Base-by-base conservation (phyloP, 2,797 vertebrate species). In the Gallinago nigripennis region DNA sequence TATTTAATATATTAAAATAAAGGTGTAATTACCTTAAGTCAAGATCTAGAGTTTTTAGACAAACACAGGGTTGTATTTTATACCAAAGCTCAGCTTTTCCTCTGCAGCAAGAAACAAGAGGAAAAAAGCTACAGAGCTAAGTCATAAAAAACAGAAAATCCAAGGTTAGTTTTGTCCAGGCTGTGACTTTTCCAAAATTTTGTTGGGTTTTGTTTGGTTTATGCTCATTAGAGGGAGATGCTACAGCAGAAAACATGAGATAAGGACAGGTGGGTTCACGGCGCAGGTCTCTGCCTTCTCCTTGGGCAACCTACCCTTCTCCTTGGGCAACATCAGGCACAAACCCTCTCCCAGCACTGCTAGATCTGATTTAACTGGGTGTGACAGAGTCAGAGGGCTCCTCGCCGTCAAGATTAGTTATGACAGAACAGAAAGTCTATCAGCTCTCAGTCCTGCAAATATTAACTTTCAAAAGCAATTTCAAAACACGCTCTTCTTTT, bases 301-400 rank as follows among this genome's bases (percentile, higher is more conserved):
- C 41, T 41, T 41, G 41, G 41, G 37, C 13, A 39, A 39, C 37
- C 37, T 39, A 39, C 37, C 37, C 37, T 45, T 92, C 48, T 76
- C 86, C 64, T 64, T 57, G 68, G 81, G 30, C 86, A 53, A 81
- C 37, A 33, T 35, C 56, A 86, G 51, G 58, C 37, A 61, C n/a
- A 94, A 58, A 75, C 35, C 51, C 65, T 17, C n/a, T 43, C 73
- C 84, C 58, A 70, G 50, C 27, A 21, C 4, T 57, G 39, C 81
- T 88, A 91, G 77, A 61, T 50, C 35, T 72, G 81, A 95, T 86
- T 65, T 92, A 90, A 92, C 69, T 7, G 20, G 28, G 54, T 77
- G 50, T 87, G 83, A 91, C 89, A 96, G 71, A 94, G 54, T n/a
- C 65, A 77, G 50, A 92, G 91, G 93, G 50, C 37, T 86, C 88